Conservation (phyloP, 2,888 invertebrate species). For the Pachycephus smyrnensis region DNA sequence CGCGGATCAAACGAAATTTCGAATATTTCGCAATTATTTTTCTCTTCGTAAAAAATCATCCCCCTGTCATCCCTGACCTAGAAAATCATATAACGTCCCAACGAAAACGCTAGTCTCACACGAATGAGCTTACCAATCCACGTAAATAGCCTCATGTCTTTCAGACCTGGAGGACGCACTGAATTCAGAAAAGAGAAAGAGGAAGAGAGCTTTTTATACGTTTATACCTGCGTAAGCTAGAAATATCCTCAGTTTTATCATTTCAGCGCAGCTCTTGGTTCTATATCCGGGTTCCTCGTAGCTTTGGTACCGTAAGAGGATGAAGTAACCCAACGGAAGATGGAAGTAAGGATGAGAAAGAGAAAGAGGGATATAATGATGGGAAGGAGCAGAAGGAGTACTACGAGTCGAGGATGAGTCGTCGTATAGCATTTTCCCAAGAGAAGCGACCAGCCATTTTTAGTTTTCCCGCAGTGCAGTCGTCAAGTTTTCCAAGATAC, state of each 20-base stretch:
- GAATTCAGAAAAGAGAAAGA: not conserved
- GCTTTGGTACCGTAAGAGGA: not conserved
- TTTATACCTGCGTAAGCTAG: constrained; percentile 42
- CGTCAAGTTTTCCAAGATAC: not conserved
- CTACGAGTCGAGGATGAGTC: not conserved
- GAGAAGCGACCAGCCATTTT: not conserved
- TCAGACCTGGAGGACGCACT: not conserved
- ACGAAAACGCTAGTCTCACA: not conserved
- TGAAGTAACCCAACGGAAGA: not conserved
- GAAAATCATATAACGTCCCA: not conserved
- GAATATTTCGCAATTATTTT: not conserved
- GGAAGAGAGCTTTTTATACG: not conserved
- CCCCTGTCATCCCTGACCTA: not conserved
- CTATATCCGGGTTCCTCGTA: constrained; percentile 29
- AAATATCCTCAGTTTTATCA: constrained; percentile 54
- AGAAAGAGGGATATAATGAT: not conserved
- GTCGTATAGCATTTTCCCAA: not conserved
- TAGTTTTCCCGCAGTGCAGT: not conserved
- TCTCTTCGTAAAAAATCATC: not conserved
- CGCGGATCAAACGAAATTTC: not conserved
- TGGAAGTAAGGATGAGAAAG: not conserved
- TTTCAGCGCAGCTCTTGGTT: constrained; percentile 49
- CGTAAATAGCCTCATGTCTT: not conserved
- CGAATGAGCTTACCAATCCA: not conserved
- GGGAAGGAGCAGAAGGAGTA: not conserved